Conservation (phyloP, 2,113 vertebrate species). For the Aspiorhynchus laticeps region DNA sequence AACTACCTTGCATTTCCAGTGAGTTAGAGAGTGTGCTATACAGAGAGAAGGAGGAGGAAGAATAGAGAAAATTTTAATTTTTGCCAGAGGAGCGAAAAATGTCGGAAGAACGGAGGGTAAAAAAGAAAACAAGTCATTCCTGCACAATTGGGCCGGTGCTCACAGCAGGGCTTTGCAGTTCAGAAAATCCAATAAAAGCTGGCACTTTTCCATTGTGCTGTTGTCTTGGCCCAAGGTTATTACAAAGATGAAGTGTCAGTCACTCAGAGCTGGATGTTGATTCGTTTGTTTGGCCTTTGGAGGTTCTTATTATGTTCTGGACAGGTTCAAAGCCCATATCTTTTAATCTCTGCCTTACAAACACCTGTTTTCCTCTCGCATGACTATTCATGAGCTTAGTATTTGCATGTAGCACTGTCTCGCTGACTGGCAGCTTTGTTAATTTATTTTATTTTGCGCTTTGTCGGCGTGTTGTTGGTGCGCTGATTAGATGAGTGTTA, state of each 20-base stretch:
- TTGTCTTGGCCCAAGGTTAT: constrained; percentile 42
- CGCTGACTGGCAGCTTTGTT: constrained; percentile 29
- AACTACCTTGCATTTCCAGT: neutral
- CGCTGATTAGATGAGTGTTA: neutral
- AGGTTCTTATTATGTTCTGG: constrained; percentile 19
- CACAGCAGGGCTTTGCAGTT: constrained; percentile 37
- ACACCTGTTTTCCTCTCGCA: constrained; percentile 3
- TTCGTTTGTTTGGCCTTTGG: constrained; percentile 29
- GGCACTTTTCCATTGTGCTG: constrained; percentile 36
- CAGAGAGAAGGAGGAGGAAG: neutral
- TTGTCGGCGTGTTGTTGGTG: neutral
- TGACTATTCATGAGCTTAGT: constrained; percentile 5
- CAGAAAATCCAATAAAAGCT: constrained; percentile 37
- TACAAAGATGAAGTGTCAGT: constrained; percentile 46
- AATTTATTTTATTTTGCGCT: neutral
- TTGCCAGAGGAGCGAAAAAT: constrained; percentile 1
- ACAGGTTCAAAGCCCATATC: neutral
- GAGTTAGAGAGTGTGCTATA: neutral
- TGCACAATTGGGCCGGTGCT: constrained; percentile 25
- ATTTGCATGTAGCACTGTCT: neutral
- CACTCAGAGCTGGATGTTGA: constrained; percentile 5
- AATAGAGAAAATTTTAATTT: neutral
- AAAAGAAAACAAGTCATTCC: constrained; percentile 32
- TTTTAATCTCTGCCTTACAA: neutral
- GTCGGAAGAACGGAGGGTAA: neutral